Evolutionary conservation across 2,113 vertebrate species (phyloP).

Genomic region (Cyanistes caeruleus): DNA sequence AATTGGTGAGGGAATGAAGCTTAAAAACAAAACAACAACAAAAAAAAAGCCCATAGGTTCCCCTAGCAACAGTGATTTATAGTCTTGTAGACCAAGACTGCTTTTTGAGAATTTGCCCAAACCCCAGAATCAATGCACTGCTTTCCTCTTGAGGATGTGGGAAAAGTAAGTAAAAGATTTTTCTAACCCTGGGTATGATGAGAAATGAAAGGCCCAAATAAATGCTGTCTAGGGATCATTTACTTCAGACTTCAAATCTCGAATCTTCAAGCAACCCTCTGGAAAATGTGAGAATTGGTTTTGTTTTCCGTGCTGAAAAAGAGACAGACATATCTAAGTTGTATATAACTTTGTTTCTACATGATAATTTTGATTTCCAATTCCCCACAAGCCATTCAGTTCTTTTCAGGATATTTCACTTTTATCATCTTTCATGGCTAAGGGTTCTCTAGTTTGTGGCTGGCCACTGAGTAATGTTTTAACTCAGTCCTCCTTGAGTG

Average conservation of each 20-base stretch:
- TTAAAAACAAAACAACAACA: background rate
- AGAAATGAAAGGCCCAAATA: background rate
- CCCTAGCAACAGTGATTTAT: background rate
- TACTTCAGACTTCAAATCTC: background rate
- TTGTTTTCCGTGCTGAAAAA: background rate
- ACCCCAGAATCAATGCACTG: background rate
- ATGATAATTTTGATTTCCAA: background rate
- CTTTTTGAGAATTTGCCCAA: background rate
- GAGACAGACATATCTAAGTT: background rate
- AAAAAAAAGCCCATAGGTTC: background rate
- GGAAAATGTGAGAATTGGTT: background rate
- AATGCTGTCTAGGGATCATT: background rate
- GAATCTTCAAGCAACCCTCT: background rate
- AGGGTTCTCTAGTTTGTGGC: background rate
- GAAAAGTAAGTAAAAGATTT: background rate
- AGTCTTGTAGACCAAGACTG: background rate
- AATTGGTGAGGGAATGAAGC: constrained; percentile 27
- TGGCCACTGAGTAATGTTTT: background rate
- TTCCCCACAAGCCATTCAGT: background rate
- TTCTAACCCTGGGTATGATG: background rate
- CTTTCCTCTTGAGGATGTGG: background rate
- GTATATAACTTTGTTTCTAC: background rate
- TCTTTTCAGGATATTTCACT: background rate
- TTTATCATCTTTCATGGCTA: background rate
- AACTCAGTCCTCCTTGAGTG: background rate